Base-by-base conservation (phyloP, 2,797 vertebrate species). In the Sphaeramia orbicularis region DNA sequence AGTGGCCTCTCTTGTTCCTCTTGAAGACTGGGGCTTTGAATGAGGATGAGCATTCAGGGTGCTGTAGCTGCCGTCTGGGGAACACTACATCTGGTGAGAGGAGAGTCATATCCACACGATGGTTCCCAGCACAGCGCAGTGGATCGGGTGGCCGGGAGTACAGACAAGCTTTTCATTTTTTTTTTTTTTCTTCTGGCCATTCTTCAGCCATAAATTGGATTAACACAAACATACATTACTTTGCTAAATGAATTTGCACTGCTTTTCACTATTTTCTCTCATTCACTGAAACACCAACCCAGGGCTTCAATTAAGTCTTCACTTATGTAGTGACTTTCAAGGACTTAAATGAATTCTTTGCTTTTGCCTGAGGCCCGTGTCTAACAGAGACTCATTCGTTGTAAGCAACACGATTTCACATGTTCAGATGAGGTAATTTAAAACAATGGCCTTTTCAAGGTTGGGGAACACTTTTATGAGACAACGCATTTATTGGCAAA, bases 321-420 rank as follows among this genome's bases (percentile, higher is more conserved):
- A 15, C n/a, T 27, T 83, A 65, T 71, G 52, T 21, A 40, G 66
- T n/a, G 37, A 69, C 85, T 76, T 77, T 83, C 47, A 65, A 76
- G 62, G 73, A 71, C 60, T 74, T 72, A 40, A 78, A 80, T 74
- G 44, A 80, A 62, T 86, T 83, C 7, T 74, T 69, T 55, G 54
- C 68, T 80, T 83, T 80, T 62, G 80, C 86, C 87, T 7, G 38
- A 67, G 82, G 88, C 78, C 63, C 11, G 0, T 69, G 52, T 83
- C 64, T 59, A 61, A 86, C 66, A 74, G 66, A 80, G 55, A 47
- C 71, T 74, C 67, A 61, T 74, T 80, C 56, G 47, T 80, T 79
- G 74, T 83, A 75, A 79, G 81, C 63, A 82, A 71, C 81, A 76
- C 63, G 71, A 80, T 71, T 80, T 74, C 65, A 81, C 81, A 74